Base-by-base conservation (phyloP, 2,888 invertebrate genomes). In the Parnassius apollo region DNA sequence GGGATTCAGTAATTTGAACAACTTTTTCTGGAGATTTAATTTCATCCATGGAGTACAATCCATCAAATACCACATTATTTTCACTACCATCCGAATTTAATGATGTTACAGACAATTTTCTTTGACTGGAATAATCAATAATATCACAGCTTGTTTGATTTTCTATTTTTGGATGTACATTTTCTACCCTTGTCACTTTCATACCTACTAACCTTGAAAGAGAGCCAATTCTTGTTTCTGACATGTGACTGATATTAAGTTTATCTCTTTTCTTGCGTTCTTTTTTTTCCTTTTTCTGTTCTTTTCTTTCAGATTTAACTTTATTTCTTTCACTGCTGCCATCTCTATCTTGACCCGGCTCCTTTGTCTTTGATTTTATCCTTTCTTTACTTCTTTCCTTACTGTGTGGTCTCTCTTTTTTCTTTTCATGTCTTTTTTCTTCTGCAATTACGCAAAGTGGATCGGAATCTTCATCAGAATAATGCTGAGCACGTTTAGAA, bases 21-120 rank as follows among this genome's bases (percentile, higher is more conserved):
- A 55, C 53, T 52, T 69, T 79, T 61, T 81, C 81, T 1, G 82
- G 81, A 1, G 82, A 81, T 53, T 78, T 84, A 1, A 81, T 66
- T 48, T 86, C 85, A n/a, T 86, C 87, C 81, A 87, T 86, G 35
- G 82, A 80, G 64, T 78, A 87, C 12, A 83, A 66, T 22, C 85
- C 85, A 62, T 88, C 90, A 57, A 80, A 81, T 13, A 83, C 58
- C 1, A 87, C 80, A 49, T 80, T 73, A 3, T 75, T 66, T 22
- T 81, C 81, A 61, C 73, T 78, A 2, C 68, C 72, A 65, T 82
- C 83, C 0, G 82, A 79, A 51, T 75, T 73, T 3, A 75, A 9
- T 1, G 82, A 79, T 48, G 74, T 69, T 12, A 80, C 54, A 0
- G 83, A 83, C 2, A 75, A 76, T 58, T 83, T 85, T n/a, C 77